phyloP scores from a whole-genome alignment of 2,888 invertebrate species.

The Polymixis flavicincta region DNA sequence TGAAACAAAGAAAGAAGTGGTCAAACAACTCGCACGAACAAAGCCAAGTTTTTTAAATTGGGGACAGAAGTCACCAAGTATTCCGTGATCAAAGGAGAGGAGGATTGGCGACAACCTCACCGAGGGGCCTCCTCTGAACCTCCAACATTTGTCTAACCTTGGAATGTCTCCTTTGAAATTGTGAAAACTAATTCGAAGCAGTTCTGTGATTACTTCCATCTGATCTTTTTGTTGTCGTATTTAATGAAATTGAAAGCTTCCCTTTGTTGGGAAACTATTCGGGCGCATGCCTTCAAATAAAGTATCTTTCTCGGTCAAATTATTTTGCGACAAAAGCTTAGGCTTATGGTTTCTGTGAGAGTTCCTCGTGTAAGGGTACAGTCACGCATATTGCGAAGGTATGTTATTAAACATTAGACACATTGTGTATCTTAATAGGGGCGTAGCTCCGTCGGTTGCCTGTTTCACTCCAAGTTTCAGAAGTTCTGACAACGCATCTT shows the following conservation, averaged over 20 bases:
- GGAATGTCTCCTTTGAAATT: slow-evolving; percentile 86
- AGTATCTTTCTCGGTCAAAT: slow-evolving; percentile 67
- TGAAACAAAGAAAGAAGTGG: slow-evolving; percentile 77
- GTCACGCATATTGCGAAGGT: slow-evolving; percentile 64
- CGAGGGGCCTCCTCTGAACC: slow-evolving; percentile 71
- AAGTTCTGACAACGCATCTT: slow-evolving; percentile 89
- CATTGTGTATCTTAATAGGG: slow-evolving; percentile 85
- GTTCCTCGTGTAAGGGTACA: slow-evolving; percentile 42
- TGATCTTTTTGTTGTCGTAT: slow-evolving; percentile 79
- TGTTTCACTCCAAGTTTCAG: slow-evolving; percentile 83
- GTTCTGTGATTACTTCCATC: slow-evolving; percentile 77
- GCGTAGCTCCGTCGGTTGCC: slow-evolving; percentile 80
- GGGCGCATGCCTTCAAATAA: slow-evolving; percentile 68
- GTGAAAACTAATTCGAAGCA: slow-evolving; percentile 86
- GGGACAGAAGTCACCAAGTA: slow-evolving; percentile 79
- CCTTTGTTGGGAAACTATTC: slow-evolving; percentile 78
- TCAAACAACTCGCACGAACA: slow-evolving; percentile 77
- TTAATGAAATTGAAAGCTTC: slow-evolving; percentile 81
- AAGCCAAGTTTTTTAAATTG: slow-evolving; percentile 79
- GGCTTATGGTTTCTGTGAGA: slow-evolving; percentile 53
- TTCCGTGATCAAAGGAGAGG: slow-evolving; percentile 81
- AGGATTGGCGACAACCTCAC: slow-evolving; percentile 72
- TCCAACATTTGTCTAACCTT: slow-evolving; percentile 83
- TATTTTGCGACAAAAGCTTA: slow-evolving; percentile 65
- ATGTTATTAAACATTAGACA: slow-evolving; percentile 82